Conservation (phyloP, 2,888 invertebrate genomes). For the Alentia gelatinosa region DNA sequence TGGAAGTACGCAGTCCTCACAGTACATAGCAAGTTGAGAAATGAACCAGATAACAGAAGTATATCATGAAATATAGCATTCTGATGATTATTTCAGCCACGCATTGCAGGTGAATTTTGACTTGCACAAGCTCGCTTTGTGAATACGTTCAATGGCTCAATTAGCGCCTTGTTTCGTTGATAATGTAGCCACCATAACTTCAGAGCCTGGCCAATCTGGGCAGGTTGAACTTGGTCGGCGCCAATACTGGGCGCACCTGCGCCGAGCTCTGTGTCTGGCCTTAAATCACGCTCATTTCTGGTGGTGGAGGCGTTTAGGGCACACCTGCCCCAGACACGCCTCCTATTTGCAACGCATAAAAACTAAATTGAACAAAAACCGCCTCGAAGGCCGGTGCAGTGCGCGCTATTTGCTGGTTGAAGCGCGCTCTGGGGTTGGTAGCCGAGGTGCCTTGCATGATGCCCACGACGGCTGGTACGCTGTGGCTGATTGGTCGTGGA, state of each 20-base stretch:
- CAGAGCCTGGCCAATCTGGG: not conserved
- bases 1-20: too few relatives aligned
- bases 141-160: too few relatives aligned
- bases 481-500: not conserved
- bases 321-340: not conserved
- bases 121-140: too few relatives aligned
- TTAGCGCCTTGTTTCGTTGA: not conserved
- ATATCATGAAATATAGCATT: too few relatives aligned
- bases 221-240: not conserved
- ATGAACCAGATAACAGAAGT: too few relatives aligned
- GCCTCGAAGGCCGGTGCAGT: too few relatives aligned
- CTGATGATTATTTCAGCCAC: too few relatives aligned
- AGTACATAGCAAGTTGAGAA: too few relatives aligned
- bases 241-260: not conserved
- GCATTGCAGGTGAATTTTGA: too few relatives aligned
- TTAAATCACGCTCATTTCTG: not conserved
- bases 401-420: not conserved
- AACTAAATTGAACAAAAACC: too few relatives aligned
- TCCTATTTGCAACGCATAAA: too few relatives aligned
- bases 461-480: not conserved
- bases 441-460: not conserved
- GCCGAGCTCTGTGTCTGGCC: not conserved
- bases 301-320: not conserved
- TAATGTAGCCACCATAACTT: not conserved
- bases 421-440: not conserved